Base-by-base conservation (phyloP, 2,797 vertebrate species). In the Lutjanus argentimaculatus region DNA sequence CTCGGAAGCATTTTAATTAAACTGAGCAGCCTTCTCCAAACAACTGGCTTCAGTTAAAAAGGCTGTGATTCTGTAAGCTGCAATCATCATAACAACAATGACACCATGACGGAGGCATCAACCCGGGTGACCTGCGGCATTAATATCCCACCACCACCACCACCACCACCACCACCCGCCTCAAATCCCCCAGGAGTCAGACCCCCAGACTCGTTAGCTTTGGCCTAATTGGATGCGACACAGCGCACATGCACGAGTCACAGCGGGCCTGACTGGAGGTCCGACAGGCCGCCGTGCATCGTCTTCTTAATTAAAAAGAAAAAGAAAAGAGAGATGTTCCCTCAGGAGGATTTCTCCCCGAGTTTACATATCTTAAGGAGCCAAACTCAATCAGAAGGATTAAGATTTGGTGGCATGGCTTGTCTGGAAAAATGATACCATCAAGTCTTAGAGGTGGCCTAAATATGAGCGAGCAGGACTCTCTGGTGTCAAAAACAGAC, bases 351-450 rank as follows among this genome's bases (percentile, higher is more conserved):
- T 80, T 88, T 77, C 79, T 77, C 64, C 65, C 66, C 1, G 10
- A 61, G 45, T 92, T 89, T 88, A 82, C 88, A 86, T 84, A 88
- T 93, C 85, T 89, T 88, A 90, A 92, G 84, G 75, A 93, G 77
- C 72, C 83, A 77, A 86, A 91, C 84, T 83, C 71, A 90, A 80
- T 83, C 85, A 80, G 40, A 76, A 75, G 92, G 92, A 95, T 93
- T 93, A 93, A 90, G 87, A 91, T 86, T 84, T 62, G 62, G 63
- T 58, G 70, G 85, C 85, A 87, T 82, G 75, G 92, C 92, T 93
- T 93, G 92, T 94, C 93, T 93, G 88, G 90, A 90, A 91, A 89
- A 85, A 86, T 79, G 7, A 90, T 76, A 90, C 80, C 88, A 79
- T 88, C 70, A 67, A 14, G 82, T 75, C 83, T 86, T 67, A 72